These are phyloP conservation scores for Cherax destructor DNA, from an alignment of 1,140 invertebrate species.

Conservation along the genomic window DNA sequence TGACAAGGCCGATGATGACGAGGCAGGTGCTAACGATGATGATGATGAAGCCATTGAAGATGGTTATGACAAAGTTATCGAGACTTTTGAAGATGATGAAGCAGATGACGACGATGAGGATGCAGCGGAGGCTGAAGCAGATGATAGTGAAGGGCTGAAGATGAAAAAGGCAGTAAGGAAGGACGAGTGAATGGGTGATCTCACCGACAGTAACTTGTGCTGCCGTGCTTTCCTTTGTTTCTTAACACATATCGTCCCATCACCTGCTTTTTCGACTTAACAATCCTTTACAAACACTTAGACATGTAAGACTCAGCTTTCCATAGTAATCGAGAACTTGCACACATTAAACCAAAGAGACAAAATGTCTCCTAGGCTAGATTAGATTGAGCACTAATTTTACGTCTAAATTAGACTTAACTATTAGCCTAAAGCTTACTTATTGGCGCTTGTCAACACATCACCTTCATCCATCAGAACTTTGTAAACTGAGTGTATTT, in stretches of 20 bases:
- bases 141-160: background rate
- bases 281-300: too few species aligned
- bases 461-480: slow-evolving; percentile 1
- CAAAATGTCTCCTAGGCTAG: too few species aligned
- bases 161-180: slow-evolving; percentile 6
- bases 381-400: too few species aligned
- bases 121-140: background rate
- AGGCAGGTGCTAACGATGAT: background rate
- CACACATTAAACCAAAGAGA: too few species aligned
- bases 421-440: too few species aligned
- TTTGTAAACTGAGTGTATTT: background rate
- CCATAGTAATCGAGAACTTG: too few species aligned
- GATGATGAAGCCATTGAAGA: background rate
- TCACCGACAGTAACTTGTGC: too few species aligned
- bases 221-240: too few species aligned
- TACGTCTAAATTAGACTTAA: too few species aligned
- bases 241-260: too few species aligned
- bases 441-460: background rate
- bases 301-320: too few species aligned
- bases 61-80: background rate
- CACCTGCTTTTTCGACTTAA: too few species aligned
- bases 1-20: background rate
- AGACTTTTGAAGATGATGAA: background rate
- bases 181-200: background rate
- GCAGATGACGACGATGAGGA: background rate